Evolutionary conservation across 1,140 invertebrate genomes (phyloP).

Genomic region (Chelonus insularis): DNA sequence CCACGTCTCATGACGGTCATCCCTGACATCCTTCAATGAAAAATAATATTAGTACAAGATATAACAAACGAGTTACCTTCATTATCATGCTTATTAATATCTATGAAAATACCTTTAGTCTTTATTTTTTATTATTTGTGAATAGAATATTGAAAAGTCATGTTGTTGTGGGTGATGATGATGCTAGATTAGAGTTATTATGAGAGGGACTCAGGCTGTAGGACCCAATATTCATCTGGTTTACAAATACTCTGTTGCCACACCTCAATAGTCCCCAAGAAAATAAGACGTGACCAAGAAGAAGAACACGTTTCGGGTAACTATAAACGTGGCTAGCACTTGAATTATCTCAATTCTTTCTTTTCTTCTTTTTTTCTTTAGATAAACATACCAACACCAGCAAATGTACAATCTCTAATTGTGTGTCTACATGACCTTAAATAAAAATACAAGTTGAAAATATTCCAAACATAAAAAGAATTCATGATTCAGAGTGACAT

Average conservation of each 20-base stretch:
- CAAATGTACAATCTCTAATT: neutral
- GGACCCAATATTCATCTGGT: neutral
- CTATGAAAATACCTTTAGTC: too few species aligned
- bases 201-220: neutral
- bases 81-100: neutral
- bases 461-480: neutral
- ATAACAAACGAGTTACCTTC: neutral
- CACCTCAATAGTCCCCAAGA: conserved; percentile 17
- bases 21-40: conserved; percentile 17
- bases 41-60: conserved; percentile 2
- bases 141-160: too few species aligned
- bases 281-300: conserved; percentile 24
- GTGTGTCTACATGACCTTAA: neutral
- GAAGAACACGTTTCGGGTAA: conserved; percentile 19
- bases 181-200: neutral
- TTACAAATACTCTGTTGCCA: conserved; percentile 16
- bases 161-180: neutral
- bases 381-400: neutral
- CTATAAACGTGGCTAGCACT: conserved; percentile 15
- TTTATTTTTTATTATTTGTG: neutral
- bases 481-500: neutral
- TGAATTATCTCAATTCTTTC: conserved; percentile 13
- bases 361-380: neutral
- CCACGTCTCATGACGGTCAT: conserved; percentile 27
- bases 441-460: neutral